Evolutionary conservation across 2,113 vertebrate species (phyloP).

Genomic region (Brachyistius frenatus): DNA sequence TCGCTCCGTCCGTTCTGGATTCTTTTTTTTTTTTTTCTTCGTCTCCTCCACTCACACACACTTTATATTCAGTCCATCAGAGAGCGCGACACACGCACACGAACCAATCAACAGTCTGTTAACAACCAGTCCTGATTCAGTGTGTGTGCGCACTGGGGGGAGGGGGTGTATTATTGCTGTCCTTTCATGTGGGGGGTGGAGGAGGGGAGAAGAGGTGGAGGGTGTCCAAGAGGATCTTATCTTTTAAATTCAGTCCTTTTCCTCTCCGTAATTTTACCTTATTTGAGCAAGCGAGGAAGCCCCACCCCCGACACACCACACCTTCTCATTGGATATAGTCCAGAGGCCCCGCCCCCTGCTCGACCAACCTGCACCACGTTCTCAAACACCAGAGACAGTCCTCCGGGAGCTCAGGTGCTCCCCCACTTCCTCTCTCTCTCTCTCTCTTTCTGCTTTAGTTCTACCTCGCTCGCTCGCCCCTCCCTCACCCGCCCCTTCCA

Average conservation of each 20-base stretch:
- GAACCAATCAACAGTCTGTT: slow-evolving; percentile 46
- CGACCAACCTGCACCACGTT: neutral
- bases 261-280: slow-evolving; percentile 45
- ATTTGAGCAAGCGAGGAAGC: slow-evolving; percentile 7
- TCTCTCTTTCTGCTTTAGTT: slow-evolving; percentile 5
- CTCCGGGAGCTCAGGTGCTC: too few species aligned
- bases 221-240: too few species aligned
- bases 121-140: neutral
- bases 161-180: too few species aligned
- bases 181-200: too few species aligned
- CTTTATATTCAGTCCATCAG: slow-evolving; percentile 49
- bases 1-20: slow-evolving; percentile 19
- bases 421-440: slow-evolving; percentile 29
- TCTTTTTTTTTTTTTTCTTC: neutral
- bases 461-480: slow-evolving; percentile 18
- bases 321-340: slow-evolving; percentile 24
- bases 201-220: too few species aligned
- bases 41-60: slow-evolving; percentile 24
- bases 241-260: slow-evolving; percentile 33
- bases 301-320: slow-evolving; percentile 32
- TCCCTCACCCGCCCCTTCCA: slow-evolving; percentile 32
- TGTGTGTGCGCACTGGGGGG: slow-evolving; percentile 31
- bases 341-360: slow-evolving; percentile 18
- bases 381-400: too few species aligned
- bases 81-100: slow-evolving; percentile 5